These are phyloP conservation scores for Microctenopoma steveboyesi DNA, from an alignment of 2,797 vertebrate species.

Conservation along the genomic window DNA sequence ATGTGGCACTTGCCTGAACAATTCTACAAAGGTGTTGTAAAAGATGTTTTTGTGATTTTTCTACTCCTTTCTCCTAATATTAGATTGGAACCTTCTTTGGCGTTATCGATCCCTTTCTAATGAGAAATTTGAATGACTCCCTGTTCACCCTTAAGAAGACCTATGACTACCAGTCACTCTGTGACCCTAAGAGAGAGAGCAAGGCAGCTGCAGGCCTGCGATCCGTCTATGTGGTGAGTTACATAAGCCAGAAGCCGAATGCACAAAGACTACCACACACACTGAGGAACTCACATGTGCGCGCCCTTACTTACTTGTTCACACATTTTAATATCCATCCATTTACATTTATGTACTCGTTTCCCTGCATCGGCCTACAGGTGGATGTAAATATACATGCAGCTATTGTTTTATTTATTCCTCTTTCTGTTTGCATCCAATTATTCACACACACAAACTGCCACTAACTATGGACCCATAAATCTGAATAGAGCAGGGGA, in stretches of 20 bases:
- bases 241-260: slow-evolving; percentile 64
- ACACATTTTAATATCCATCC: slow-evolving; percentile 50
- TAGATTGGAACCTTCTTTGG: slow-evolving; percentile 96
- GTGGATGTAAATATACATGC: slow-evolving; percentile 25
- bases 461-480: slow-evolving; percentile 60
- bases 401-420: slow-evolving; percentile 15
- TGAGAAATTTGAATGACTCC: slow-evolving; percentile 91
- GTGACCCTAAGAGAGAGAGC: slow-evolving; percentile 86
- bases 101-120: slow-evolving; percentile 92
- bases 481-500: slow-evolving; percentile 66
- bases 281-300: slow-evolving; percentile 13
- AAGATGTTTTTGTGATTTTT: neutral
- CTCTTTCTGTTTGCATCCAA: slow-evolving; percentile 22
- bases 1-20: neutral
- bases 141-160: slow-evolving; percentile 93
- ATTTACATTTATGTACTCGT: slow-evolving; percentile 18
- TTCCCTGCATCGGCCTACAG: slow-evolving; percentile 17
- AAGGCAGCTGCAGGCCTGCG: slow-evolving; percentile 90
- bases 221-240: slow-evolving; percentile 94
- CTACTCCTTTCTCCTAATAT: neutral
- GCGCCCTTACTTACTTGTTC: slow-evolving; percentile 39
- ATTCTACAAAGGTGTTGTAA: neutral
- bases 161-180: slow-evolving; percentile 95
- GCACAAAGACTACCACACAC: slow-evolving; percentile 32
- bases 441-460: slow-evolving; percentile 27